Base-by-base conservation (phyloP, 2,797 vertebrate genomes). In the Acrocephalus scirpaceus region DNA sequence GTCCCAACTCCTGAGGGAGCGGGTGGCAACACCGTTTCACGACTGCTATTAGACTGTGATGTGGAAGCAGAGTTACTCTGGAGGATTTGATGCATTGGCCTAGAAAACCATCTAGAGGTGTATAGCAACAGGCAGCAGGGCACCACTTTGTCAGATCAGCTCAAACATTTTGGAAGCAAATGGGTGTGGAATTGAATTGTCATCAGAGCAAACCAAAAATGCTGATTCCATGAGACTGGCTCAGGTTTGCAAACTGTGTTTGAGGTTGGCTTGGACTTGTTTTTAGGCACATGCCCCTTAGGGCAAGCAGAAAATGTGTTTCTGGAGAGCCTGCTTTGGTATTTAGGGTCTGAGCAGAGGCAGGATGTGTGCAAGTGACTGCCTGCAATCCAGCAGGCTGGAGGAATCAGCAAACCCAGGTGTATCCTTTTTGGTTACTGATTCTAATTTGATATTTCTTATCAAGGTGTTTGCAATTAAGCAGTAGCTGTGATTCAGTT, bases 211-310 rank as follows among this genome's bases (percentile, higher is more conserved):
- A 70, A 32, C 12, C 2, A 25, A 42, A 47, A 81, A 45, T 48
- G 50, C 48, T 16, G 23, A 5, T 11, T 84, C 30, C 5, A 2
- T 66, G 71, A 81, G 57, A 58, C 9, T 38, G 48, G 26, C 26
- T 89, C 40, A 54, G 40, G 29, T 88, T 67, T 75, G 58, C 18
- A 51, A 20, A 23, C 16, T 44, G 20, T 3, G 5, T 61, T 53
- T 81, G 78, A 75, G 26, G 16, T 21, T 22, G 20, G 12, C 40
- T 74, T 53, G 70, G 57, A 29, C 30, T 71, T 71, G 14, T 34
- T 71, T 48, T 0, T 0, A 67, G 48, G 30, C 44, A 26, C 0
- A 0, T 54, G n/a, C 13, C 13, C 26, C 27, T 70, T 58, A 19
- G 1, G 1, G 34, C 51, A 51, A 50, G 45, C 64, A 73, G 40